Percentiles rank a stretch among this genome's conserved stretches.
phyloP scores from a whole-genome alignment of 1,140 invertebrate genomes.

The Aplysia californica region DNA sequence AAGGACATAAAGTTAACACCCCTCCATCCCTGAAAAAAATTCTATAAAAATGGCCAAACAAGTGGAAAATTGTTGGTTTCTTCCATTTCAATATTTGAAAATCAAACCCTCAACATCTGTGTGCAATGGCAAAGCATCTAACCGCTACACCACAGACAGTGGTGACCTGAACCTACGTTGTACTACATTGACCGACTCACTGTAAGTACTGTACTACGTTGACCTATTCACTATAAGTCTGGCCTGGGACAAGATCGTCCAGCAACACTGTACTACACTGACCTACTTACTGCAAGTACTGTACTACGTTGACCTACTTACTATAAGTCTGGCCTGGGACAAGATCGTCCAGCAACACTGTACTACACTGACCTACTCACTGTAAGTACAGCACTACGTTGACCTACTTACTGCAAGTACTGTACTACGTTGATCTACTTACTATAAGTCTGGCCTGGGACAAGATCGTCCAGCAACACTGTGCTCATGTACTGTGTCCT shows the following conservation, averaged over 20 bases:
- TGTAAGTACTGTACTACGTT: background rate
- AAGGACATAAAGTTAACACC: too few relatives aligned
- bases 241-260: background rate
- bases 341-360: background rate
- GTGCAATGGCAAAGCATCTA: too few relatives aligned
- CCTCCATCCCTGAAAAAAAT: too few relatives aligned
- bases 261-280: background rate
- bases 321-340: background rate
- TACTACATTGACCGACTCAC: background rate
- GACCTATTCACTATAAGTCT: background rate
- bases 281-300: background rate
- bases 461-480: conserved; percentile 73
- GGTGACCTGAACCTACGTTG: too few relatives aligned
- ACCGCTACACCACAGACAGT: too few relatives aligned
- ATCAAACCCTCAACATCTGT: too few relatives aligned
- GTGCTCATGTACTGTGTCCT: conserved; percentile 85
- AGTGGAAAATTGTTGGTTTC: too few relatives aligned
- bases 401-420: background rate
- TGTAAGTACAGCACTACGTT: background rate
- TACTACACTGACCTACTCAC: background rate
- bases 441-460: conserved; percentile 76
- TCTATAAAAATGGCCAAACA: too few relatives aligned
- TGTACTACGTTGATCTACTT: conserved; percentile 42
- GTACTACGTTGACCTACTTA: background rate
- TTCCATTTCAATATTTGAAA: too few relatives aligned